Evolutionary conservation across 2,113 vertebrate species (phyloP), one percentile per base, ranked within the genome.

Genomic region (Podarcis cretensis): DNA sequence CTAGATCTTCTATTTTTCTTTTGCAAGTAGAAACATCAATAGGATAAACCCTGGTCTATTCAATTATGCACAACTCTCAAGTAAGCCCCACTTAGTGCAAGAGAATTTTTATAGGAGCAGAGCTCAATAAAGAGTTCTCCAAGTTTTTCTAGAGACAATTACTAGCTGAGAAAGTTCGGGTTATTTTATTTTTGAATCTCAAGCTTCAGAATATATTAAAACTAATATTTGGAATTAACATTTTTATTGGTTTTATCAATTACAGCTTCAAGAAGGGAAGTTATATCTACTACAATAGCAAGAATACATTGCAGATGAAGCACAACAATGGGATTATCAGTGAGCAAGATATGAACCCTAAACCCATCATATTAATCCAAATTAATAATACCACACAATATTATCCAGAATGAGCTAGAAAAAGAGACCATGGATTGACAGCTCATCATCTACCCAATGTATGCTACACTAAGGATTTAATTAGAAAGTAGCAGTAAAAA

Each of bases 161-260:
- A 68, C 2, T 54, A 54, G 14, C 30, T 83, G 40, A 68, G 48
- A 48, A 88, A 66, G 13, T 32, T 25, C 43, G 3, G 5, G 20
- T 1, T 35, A 5, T 74, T 73, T 68, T 57, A 18, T 40, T 18
- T 89, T 40, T 59, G 10, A 77, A 81, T 48, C 75, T 90, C 35
- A 86, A 57, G 0, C 1, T 88, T 86, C 3, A 87, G 73, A 89
- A 90, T 94, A 90, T 92, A 69, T 68, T 83, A 16, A 83, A 84
- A 87, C 14, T 13, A 88, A 78, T 74, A 32, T 78, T 89, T 89
- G 59, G 0, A 1, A 78, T 59, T 91, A 91, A 90, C 6, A 79
- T 92, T 93, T 91, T 91, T 91, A 83, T 87, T 90, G 69, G 1
- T 54, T 91, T 90, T 89, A 32, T 85, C 7, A 3, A 68, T 90